Evolutionary conservation across 2,888 invertebrate genomes (phyloP).

Genomic region (Cryptus viduatorius): DNA sequence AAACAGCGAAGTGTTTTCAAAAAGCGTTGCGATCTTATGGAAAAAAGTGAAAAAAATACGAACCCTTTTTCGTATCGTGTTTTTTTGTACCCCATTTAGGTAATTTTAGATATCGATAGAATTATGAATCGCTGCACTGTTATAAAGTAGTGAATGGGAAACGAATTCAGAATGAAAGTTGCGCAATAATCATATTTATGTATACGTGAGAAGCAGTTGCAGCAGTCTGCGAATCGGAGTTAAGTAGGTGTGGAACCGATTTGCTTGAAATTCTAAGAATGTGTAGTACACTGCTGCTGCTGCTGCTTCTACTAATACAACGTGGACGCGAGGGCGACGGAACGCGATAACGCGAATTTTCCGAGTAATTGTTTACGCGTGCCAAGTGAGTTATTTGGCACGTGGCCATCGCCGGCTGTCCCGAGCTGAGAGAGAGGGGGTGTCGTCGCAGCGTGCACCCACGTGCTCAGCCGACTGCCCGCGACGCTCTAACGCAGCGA

Average conservation of each 20-base stretch:
- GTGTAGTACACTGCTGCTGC: neutral
- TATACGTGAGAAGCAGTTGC: constrained; percentile 8
- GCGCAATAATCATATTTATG: constrained; percentile 8
- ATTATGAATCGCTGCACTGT: neutral
- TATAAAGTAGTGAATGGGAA: neutral
- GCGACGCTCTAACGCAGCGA: constrained; percentile 62
- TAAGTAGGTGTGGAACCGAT: constrained; percentile 6
- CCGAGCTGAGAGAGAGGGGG: constrained; percentile 55
- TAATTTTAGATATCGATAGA: neutral
- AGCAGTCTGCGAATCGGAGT: constrained; percentile 4
- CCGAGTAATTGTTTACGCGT: constrained; percentile 83
- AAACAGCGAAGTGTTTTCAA: too few relatives aligned
- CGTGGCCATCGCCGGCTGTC: constrained; percentile 75
- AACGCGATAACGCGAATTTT: constrained; percentile 79
- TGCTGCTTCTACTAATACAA: constrained; percentile 1
- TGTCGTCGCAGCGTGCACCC: constrained; percentile 71
- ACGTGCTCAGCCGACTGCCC: constrained; percentile 77
- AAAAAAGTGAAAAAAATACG: too few relatives aligned
- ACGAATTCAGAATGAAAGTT: neutral
- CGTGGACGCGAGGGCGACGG: constrained; percentile 69
- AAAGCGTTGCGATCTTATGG: too few relatives aligned
- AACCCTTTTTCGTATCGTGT: too few relatives aligned
- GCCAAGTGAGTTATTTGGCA: constrained; percentile 84
- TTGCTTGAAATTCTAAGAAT: neutral
- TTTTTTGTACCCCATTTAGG: neutral